Percentiles rank a stretch among this genome's conserved stretches.
These are phyloP conservation scores for Drosophila elegans DNA, from an alignment of 1,140 invertebrate species.

Conservation along the genomic window DNA sequence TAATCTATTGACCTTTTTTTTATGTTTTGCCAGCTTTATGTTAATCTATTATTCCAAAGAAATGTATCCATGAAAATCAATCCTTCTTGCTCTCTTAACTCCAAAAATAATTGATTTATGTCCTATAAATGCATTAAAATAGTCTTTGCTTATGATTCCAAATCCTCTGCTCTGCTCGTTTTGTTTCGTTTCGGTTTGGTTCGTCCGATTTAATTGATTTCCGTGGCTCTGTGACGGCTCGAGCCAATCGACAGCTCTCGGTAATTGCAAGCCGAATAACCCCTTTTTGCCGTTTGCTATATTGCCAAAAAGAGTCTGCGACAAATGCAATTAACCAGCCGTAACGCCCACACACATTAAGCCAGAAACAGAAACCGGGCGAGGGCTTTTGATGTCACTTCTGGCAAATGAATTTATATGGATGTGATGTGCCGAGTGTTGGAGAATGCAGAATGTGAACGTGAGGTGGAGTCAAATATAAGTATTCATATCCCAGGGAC, in stretches of 20 bases:
- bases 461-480: conserved; percentile 9
- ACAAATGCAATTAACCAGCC: conserved; percentile 77
- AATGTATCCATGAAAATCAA: too few relatives aligned
- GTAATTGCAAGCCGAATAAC: conserved; percentile 53
- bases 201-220: conserved; percentile 65
- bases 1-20: too few relatives aligned
- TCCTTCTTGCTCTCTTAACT: background rate
- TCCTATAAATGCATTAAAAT: conserved; percentile 19
- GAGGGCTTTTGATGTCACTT: conserved; percentile 74
- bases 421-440: conserved; percentile 17
- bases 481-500: conserved; percentile 28
- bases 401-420: conserved; percentile 52
- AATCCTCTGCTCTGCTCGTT: background rate
- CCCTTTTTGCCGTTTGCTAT: conserved; percentile 45
- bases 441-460: conserved; percentile 8
- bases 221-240: conserved; percentile 49
- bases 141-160: conserved; percentile 4
- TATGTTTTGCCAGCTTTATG: too few relatives aligned
- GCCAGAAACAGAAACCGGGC: conserved; percentile 43
- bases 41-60: too few relatives aligned
- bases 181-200: conserved; percentile 13
- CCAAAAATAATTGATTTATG: conserved; percentile 23
- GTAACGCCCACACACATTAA: conserved; percentile 77
- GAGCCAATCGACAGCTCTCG: conserved; percentile 58
- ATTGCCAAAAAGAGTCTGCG: conserved; percentile 36